These are phyloP conservation scores for Acronicta aceris DNA, from an alignment of 2,888 invertebrate genomes.

Conservation along the genomic window DNA sequence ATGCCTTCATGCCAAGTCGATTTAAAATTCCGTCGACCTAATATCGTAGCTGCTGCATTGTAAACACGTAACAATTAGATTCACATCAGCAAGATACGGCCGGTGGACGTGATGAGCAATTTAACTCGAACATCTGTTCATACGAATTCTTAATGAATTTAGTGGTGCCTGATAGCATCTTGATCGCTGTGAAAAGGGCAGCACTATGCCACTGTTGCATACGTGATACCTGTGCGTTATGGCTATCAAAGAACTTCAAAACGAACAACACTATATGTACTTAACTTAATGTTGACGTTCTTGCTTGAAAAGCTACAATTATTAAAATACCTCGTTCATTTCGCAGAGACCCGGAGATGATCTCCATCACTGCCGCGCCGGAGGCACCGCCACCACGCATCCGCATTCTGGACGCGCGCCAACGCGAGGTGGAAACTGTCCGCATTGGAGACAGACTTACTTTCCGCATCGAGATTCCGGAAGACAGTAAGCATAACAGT, in stretches of 20 bases:
- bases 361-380: constrained; percentile 98
- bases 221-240: constrained; percentile 16
- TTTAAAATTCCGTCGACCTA: constrained; percentile 72
- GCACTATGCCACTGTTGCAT: constrained; percentile 43
- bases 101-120: constrained; percentile 68
- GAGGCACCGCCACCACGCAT: constrained; percentile 98
- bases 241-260: background rate
- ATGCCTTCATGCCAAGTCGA: constrained; percentile 66
- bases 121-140: constrained; percentile 63
- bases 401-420: constrained; percentile 95
- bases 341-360: constrained; percentile 97
- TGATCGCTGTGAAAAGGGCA: constrained; percentile 58
- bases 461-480: constrained; percentile 98
- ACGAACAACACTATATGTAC: background rate
- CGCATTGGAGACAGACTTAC: constrained; percentile 98
- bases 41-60: constrained; percentile 67
- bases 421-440: constrained; percentile 97
- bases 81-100: constrained; percentile 62
- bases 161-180: constrained; percentile 56
- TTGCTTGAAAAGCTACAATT: no score
- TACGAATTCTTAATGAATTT: constrained; percentile 67
- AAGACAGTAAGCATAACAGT: constrained; percentile 93
- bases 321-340: constrained; percentile 9
- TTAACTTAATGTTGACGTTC: no score
- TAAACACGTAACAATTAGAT: constrained; percentile 75